These are phyloP conservation scores for Megaptera novaeangliae DNA, from an alignment of 2,113 vertebrate species.

Conservation along the genomic window DNA sequence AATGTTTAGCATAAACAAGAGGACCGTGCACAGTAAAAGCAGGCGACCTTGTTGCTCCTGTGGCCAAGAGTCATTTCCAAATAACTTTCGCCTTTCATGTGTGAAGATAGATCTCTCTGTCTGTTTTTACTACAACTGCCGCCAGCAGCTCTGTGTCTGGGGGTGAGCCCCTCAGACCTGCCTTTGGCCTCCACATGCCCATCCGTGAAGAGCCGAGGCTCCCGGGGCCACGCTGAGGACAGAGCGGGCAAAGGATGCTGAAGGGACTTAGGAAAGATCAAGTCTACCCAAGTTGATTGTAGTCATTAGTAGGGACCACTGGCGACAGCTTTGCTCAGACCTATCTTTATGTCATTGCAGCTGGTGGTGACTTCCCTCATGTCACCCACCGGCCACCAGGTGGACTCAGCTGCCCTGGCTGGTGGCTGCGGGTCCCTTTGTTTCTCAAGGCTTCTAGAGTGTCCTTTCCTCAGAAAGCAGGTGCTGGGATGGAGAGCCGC, in stretches of 20 bases:
- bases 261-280: neutral
- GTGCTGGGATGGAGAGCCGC: fast-evolving
- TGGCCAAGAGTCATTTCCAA: neutral
- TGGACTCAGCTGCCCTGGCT: neutral
- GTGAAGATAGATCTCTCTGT: neutral
- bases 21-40: fast-evolving
- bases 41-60: fast-evolving
- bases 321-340: fast-evolving
- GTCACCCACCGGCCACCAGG: neutral
- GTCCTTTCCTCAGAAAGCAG: neutral
- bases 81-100: neutral
- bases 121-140: neutral
- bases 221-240: fast-evolving
- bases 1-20: fast-evolving
- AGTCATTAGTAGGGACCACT: fast-evolving
- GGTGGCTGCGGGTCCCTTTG: neutral
- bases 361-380: neutral
- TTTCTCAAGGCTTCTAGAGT: neutral
- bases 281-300: neutral
- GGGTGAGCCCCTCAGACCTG: fast-evolving
- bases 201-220: fast-evolving
- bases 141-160: neutral
- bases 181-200: fast-evolving
- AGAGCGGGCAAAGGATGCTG: fast-evolving
- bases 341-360: neutral